These are phyloP conservation scores for Pionites leucogaster DNA, from an alignment of 2,113 vertebrate species.

Conservation along the genomic window DNA sequence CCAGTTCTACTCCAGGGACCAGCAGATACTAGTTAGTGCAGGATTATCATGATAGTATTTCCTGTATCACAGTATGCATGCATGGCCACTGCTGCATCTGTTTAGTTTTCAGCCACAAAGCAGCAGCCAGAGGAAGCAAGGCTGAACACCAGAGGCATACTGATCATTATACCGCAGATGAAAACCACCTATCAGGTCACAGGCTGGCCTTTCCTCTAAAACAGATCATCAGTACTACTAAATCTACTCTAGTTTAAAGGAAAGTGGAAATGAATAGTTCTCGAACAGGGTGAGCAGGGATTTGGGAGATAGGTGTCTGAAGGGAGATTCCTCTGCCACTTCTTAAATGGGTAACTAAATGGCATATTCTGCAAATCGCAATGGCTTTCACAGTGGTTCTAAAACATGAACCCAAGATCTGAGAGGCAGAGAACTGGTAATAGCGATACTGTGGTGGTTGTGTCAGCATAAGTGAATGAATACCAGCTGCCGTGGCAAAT, in stretches of 20 bases:
- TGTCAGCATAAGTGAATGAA: not conserved
- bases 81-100: not conserved
- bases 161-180: not conserved
- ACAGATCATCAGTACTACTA: not conserved
- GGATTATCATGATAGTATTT: not conserved
- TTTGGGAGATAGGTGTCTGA: not conserved
- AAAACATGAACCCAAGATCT: not conserved
- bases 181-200: not conserved
- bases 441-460: not conserved
- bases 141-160: not conserved
- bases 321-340: not conserved
- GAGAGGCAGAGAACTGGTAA: not conserved
- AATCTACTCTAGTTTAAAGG: not conserved
- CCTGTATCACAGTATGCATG: not conserved
- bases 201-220: not conserved
- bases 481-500: not conserved
- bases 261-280: not conserved
- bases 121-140: not conserved
- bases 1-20: not conserved
- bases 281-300: not conserved
- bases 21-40: not conserved
- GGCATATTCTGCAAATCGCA: not conserved
- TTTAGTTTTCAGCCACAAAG: not conserved
- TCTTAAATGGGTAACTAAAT: not conserved
- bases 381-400: not conserved